Percentiles rank a stretch among this genome's conserved stretches.
Evolutionary conservation across 2,888 invertebrate species (phyloP).

Genomic region (Tridacna gigas): DNA sequence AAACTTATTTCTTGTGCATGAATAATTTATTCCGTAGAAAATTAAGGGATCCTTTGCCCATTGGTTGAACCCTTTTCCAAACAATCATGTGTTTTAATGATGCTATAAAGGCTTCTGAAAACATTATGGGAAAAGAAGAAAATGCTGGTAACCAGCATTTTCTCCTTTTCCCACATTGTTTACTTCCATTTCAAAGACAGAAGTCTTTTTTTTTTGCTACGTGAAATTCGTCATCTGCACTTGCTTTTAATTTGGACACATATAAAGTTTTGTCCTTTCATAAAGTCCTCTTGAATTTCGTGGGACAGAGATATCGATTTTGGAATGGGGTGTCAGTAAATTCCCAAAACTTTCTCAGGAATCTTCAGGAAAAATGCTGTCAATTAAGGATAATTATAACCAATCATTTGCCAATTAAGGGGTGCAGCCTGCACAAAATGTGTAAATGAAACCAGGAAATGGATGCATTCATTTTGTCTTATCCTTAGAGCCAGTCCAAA

Average conservation of each 20-base stretch:
- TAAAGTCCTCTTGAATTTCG: too few relatives aligned
- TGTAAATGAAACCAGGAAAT: constrained; percentile 25
- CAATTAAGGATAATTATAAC: constrained; percentile 22
- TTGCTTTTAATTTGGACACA: too few relatives aligned
- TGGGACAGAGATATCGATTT: constrained; percentile 4
- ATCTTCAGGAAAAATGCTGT: constrained; percentile 1
- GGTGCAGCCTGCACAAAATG: constrained; percentile 9
- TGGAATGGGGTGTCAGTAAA: constrained; percentile 13
- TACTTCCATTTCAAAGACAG: too few relatives aligned
- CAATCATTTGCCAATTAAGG: constrained; percentile 25
- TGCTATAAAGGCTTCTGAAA: too few relatives aligned
- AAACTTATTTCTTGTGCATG: constrained; percentile 22
- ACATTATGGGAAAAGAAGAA: too few relatives aligned
- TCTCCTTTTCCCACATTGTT: too few relatives aligned
- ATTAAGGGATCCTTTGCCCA: background rate
- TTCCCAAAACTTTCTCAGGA: constrained; percentile 22
- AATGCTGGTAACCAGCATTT: too few relatives aligned
- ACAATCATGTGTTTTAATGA: too few relatives aligned
- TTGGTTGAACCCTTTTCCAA: background rate
- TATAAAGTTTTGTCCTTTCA: too few relatives aligned
- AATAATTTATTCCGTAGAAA: constrained; percentile 17
- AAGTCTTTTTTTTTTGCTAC: too few relatives aligned
- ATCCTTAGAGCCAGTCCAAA: background rate
- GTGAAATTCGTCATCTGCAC: too few relatives aligned
- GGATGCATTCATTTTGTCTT: constrained; percentile 7